phyloP scores from a whole-genome alignment of 2,888 invertebrate genomes.

The Tanytarsus gracilentus region DNA sequence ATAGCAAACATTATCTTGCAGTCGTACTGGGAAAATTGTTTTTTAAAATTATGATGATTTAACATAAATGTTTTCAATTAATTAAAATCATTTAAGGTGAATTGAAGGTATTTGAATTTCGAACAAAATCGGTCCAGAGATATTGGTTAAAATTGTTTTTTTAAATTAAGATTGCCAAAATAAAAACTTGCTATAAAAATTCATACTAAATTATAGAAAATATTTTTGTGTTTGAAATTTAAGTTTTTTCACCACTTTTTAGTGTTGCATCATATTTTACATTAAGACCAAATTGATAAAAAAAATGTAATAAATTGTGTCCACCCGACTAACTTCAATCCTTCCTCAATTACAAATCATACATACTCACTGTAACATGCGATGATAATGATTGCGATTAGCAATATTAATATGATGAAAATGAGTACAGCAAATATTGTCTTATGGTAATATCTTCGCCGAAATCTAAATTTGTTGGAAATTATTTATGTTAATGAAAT shows the following conservation, averaged over 20 bases:
- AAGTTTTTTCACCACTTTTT: no score
- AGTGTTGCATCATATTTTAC: no score
- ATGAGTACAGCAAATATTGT: constrained; percentile 45
- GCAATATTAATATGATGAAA: constrained; percentile 46
- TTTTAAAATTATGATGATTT: no score
- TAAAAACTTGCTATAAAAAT: background rate
- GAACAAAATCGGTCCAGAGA: no score
- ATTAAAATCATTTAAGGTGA: no score
- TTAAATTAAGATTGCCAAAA: background rate
- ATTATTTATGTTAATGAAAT: constrained; percentile 25
- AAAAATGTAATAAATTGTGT: background rate
- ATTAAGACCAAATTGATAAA: background rate
- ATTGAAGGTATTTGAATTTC: no score
- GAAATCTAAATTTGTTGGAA: constrained; percentile 48
- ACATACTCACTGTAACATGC: constrained; percentile 48
- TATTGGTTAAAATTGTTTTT: background rate
- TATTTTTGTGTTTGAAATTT: no score
- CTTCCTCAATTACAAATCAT: no score
- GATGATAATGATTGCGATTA: constrained; percentile 50
- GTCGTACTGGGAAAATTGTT: background rate
- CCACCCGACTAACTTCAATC: no score
- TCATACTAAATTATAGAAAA: no score
- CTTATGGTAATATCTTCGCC: constrained; percentile 53
- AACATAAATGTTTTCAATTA: no score
- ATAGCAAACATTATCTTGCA: constrained; percentile 11